phyloP scores from a whole-genome alignment of 1,140 invertebrate genomes.

The Hermatobates lingyangjiaoensis region DNA sequence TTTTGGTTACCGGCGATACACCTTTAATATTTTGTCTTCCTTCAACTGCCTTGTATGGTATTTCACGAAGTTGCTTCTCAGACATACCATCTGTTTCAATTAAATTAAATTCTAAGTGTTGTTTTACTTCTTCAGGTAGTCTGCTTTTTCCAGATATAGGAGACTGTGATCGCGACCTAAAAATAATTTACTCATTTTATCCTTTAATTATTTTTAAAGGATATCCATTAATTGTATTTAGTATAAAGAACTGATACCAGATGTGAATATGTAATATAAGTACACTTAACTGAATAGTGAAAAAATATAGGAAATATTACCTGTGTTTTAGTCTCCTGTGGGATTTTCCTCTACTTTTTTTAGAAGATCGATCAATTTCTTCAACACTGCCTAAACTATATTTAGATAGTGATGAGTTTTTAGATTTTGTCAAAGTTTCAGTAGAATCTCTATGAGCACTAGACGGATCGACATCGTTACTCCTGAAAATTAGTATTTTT shows the following conservation, averaged over 20 bases:
- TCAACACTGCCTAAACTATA: too few species aligned
- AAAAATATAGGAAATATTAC: too few species aligned
- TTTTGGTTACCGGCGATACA: slow-evolving; percentile 17
- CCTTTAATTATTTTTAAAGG: not conserved
- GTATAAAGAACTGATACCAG: not conserved
- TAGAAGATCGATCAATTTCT: too few species aligned
- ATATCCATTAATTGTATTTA: not conserved
- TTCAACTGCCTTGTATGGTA: slow-evolving; percentile 75
- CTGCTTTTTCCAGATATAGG: slow-evolving; percentile 42
- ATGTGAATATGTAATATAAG: slow-evolving; percentile 1
- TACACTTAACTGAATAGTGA: too few species aligned
- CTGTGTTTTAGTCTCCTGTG: too few species aligned
- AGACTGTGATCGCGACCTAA: slow-evolving; percentile 42
- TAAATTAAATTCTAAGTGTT: slow-evolving; percentile 73
- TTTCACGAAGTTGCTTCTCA: slow-evolving; percentile 71
- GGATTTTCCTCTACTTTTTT: too few species aligned
- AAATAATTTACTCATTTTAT: slow-evolving; percentile 3
- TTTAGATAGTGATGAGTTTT: too few species aligned
- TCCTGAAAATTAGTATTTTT: too few species aligned
- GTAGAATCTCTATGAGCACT: too few species aligned
- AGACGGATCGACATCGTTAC: too few species aligned
- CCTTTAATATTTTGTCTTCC: slow-evolving; percentile 27
- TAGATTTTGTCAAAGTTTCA: too few species aligned
- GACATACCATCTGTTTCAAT: slow-evolving; percentile 76
- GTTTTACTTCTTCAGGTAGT: slow-evolving; percentile 32